Evolutionary conservation across 2,888 invertebrate genomes (phyloP).

Genomic region (Colletes collaris): DNA sequence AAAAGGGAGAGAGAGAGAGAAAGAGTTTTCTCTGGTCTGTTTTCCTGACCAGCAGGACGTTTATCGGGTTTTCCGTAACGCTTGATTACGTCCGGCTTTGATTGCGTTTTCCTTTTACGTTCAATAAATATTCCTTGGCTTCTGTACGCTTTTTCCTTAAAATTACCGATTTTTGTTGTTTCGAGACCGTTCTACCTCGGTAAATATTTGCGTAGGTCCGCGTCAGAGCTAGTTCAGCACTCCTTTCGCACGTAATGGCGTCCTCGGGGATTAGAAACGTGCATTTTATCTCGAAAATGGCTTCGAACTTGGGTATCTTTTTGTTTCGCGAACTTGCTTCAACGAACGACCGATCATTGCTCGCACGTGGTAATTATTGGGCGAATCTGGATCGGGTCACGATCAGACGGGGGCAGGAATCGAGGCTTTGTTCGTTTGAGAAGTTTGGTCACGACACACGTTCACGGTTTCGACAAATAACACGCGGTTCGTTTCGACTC

Average conservation of each 20-base stretch:
- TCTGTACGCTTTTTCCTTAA: neutral
- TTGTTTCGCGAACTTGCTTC: no score
- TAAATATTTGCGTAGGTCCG: conserved; percentile 19
- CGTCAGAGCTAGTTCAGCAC: neutral
- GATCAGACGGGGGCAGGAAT: neutral
- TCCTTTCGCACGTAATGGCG: neutral
- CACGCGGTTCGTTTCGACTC: neutral
- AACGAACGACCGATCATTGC: neutral
- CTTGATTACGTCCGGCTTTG: conserved; percentile 41
- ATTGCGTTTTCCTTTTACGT: conserved; percentile 30
- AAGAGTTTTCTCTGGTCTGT: conserved; percentile 11
- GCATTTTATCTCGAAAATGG: neutral
- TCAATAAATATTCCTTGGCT: neutral
- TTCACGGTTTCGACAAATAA: conserved; percentile 10
- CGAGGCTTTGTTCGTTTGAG: conserved; percentile 1
- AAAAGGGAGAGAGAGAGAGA: conserved; percentile 1
- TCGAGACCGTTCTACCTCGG: neutral
- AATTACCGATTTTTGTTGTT: conserved; percentile 15
- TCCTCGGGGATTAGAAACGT: neutral
- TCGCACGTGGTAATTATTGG: neutral
- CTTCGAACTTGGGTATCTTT: neutral
- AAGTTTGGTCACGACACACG: conserved; percentile 3
- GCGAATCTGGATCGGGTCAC: neutral
- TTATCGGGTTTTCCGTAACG: conserved; percentile 19
- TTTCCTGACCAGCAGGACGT: conserved; percentile 1